Evolutionary conservation across 1,140 invertebrate species (phyloP), one percentile per base, ranked within the genome.

Genomic region (Bradynema listronoti): DNA sequence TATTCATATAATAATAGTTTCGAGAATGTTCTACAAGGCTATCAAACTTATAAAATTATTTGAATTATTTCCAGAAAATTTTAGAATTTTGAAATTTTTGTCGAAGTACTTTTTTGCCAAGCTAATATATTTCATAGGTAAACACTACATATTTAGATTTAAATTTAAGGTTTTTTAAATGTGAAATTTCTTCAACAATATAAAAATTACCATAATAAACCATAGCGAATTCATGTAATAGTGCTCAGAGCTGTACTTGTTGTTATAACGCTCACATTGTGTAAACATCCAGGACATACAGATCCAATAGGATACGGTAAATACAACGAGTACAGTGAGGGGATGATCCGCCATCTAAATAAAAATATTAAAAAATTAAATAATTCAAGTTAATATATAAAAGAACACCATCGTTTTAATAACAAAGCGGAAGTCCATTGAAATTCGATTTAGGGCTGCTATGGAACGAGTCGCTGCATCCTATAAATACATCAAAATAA

Each of bases 151-250:
- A n/a, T n/a, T n/a, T n/a, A n/a, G n/a, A n/a, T n/a, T n/a, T n/a
- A n/a, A n/a, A n/a, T n/a, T n/a, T n/a, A n/a, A n/a, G n/a, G n/a
- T n/a, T n/a, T n/a, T n/a, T n/a, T n/a, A n/a, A n/a, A n/a, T n/a
- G n/a, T n/a, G n/a, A n/a, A n/a, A n/a, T n/a, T n/a, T n/a, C n/a
- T n/a, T n/a, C n/a, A n/a, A n/a, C n/a, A n/a, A n/a, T n/a, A n/a
- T n/a, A n/a, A 6, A 16, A 55, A 19, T 4, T 29, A 72, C 75
- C 67, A 78, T 79, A 27, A 83, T 81, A 74, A 83, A 79, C 82
- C 82, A 83, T 77, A 83, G 79, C 7, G 81, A 82, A 67, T 83
- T 83, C 14, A 82, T 68, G 45, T 83, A 80, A 66, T 82, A 82
- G 24, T 78, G 78, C 57, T 83, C 81, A 5, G 68, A 52, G 19